Base-by-base conservation (phyloP, 2,888 invertebrate genomes). In the Acanthosoma haemorrhoidale region DNA sequence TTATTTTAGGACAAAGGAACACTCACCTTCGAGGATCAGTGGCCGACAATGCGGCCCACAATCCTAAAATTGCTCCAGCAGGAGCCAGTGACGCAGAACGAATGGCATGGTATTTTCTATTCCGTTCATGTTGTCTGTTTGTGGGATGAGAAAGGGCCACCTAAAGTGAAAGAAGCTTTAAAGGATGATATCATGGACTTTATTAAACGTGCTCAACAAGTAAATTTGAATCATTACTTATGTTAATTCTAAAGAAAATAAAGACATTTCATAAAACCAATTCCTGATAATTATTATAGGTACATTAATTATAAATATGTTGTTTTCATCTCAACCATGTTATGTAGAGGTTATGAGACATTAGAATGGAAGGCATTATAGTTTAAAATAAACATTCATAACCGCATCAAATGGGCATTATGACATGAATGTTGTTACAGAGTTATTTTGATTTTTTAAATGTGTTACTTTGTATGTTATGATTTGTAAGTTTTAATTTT, bases 61-160 rank as follows among this genome's bases (percentile, higher is more conserved):
- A 95, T 99, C 70, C 82, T 96, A 74, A 96, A 96, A 81, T 84
- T 99, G 72, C 83, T 99, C 63, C 89, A 94, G 78, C 97, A 98
- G 81, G 94, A 98, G 81, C 85, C 93, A 6, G 97, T 99, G 1
- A 90, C 92, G 13, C 91, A 94, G 77, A 84, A 85, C 72, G 97
- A 99, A 85, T 99, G 99, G 99, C 98, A 99, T 80, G 94, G 96
- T 81, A 83, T 98, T 60, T 98, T 98, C 82, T 96, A 93, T 82
- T 89, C 92, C 70, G 95, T 99, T 15, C 97, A 99, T 82, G 86
- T 91, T 72, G 95, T 98, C 13, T 96, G 96, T 80, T 82, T 97
- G 71, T 99, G 98, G 98, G 96, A 98, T 81, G 96, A 96, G 77
- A 93, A 94, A 80, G 95, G 95, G 0, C 89, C 95, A 0, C 85